Conservation (phyloP, 2,113 vertebrate species). For the Odocoileus hemionus region DNA sequence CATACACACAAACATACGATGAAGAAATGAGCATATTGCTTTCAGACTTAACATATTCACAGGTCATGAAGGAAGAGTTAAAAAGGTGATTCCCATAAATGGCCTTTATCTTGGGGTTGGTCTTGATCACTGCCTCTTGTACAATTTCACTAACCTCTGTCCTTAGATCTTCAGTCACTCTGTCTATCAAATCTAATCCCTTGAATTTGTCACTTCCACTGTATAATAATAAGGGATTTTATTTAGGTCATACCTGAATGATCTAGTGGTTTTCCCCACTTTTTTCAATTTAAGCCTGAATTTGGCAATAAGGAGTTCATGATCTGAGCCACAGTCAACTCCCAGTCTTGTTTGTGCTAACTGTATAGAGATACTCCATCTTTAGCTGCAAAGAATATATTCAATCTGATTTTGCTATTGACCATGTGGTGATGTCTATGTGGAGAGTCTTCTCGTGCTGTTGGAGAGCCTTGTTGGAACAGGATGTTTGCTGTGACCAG, state of each 20-base stretch:
- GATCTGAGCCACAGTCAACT: no score
- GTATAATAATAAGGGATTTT: background rate
- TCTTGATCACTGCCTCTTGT: background rate
- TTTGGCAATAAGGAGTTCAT: background rate
- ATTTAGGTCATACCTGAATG: background rate
- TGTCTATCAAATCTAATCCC: background rate
- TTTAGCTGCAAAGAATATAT: no score
- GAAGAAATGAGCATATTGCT: background rate
- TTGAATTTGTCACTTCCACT: background rate
- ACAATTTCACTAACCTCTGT: background rate
- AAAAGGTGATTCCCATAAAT: background rate
- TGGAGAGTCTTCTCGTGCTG: no score
- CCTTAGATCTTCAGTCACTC: background rate
- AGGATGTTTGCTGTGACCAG: no score
- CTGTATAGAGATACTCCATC: no score
- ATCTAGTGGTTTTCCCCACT: background rate
- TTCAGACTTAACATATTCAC: background rate
- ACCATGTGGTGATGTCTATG: no score
- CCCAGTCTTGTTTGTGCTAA: no score
- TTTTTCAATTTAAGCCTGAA: background rate
- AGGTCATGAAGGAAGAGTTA: background rate
- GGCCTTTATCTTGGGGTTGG: background rate
- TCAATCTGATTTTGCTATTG: no score
- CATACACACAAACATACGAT: background rate
- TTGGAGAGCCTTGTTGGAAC: no score